A percentile compares a stretch with the other conserved stretches of the same genome.
Evolutionary conservation across 2,113 vertebrate genomes (phyloP).

Genomic region (Steatornis caripensis): DNA sequence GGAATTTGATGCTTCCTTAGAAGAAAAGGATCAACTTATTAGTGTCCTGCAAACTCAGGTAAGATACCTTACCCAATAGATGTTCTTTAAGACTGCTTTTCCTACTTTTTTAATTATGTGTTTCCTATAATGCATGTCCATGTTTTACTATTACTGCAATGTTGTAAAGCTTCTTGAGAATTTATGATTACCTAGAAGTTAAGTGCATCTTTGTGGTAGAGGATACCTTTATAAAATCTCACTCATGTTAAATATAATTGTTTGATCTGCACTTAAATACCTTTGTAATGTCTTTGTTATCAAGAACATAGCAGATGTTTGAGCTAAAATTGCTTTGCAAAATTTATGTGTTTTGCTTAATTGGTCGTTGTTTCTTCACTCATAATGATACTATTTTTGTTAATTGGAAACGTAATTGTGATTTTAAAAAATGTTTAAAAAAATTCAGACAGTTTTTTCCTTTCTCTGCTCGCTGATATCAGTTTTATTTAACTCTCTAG

Average conservation of each 20-base stretch:
- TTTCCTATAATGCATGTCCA: background rate
- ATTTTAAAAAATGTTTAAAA: background rate
- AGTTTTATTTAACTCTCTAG: background rate
- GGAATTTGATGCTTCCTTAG: slow-evolving; percentile 91
- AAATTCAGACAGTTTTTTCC: background rate
- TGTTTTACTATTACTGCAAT: background rate
- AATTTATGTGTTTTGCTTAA: background rate
- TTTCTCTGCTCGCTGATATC: background rate
- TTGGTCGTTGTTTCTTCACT: background rate
- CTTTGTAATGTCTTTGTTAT: background rate
- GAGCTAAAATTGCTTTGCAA: background rate
- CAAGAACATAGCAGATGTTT: background rate
- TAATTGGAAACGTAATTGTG: background rate
- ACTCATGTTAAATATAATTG: background rate
- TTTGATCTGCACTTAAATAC: background rate
- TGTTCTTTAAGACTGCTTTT: background rate
- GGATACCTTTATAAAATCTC: background rate
- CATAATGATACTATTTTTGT: background rate
- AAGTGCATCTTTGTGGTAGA: background rate
- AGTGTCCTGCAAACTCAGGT: slow-evolving; percentile 96
- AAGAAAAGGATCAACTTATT: slow-evolving; percentile 96
- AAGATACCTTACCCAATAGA: background rate
- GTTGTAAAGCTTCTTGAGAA: background rate
- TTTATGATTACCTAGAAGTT: background rate
- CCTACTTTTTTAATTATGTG: background rate